phyloP scores from a whole-genome alignment of 2,888 invertebrate genomes.

The Caenorhabditis sulstoni region DNA sequence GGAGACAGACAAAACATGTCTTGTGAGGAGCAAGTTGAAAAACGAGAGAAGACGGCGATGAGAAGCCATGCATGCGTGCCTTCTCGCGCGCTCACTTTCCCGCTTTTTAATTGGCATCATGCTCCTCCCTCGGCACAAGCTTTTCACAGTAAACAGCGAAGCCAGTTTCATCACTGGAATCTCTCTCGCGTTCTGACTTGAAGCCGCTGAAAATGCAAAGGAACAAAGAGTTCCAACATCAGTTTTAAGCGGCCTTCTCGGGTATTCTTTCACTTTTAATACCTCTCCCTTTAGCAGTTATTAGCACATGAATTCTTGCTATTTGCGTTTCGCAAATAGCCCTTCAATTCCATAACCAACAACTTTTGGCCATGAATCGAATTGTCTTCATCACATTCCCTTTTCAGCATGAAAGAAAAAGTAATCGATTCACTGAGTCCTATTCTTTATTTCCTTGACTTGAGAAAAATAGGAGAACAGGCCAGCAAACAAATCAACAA shows the following conservation, averaged over 20 bases:
- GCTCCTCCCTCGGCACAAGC: background rate
- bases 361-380: too few relatives aligned
- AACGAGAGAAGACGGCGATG: background rate
- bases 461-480: background rate
- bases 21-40: conserved; percentile 37
- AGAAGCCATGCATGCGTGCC: background rate
- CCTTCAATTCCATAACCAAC: too few relatives aligned
- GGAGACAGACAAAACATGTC: conserved; percentile 7
- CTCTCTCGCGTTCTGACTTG: too few relatives aligned
- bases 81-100: background rate
- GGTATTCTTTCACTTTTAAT: too few relatives aligned
- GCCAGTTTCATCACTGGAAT: too few relatives aligned
- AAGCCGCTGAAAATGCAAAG: too few relatives aligned
- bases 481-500: conserved; percentile 16
- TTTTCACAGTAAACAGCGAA: conserved; percentile 16
- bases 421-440: too few relatives aligned
- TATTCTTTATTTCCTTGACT: too few relatives aligned
- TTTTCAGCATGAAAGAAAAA: too few relatives aligned
- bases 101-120: conserved; percentile 20
- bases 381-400: background rate
- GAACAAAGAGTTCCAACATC: too few relatives aligned
- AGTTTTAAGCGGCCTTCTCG: too few relatives aligned
- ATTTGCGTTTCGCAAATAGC: conserved; percentile 4
- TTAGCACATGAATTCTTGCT: background rate
- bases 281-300: background rate